Conservation (phyloP, 2,888 invertebrate genomes). For the Ichneumon xanthorius region DNA sequence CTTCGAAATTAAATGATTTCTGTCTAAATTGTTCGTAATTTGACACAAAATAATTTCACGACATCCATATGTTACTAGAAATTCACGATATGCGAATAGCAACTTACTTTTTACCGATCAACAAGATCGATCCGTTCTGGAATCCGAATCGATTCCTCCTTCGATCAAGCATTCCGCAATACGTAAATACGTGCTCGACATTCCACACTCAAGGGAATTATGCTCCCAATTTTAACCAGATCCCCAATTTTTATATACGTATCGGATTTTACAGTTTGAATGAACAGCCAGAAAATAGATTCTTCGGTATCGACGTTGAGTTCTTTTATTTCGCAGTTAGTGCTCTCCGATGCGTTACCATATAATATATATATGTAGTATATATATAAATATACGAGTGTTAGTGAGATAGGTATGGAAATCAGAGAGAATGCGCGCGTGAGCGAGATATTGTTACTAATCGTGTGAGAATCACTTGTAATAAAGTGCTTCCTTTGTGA, state of each 20-base stretch:
- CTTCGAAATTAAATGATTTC: not conserved
- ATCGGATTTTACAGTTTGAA: constrained; percentile 8
- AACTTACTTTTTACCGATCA: constrained; percentile 4
- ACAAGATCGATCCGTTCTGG: not conserved
- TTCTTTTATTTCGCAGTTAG: constrained; percentile 39
- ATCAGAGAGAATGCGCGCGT: constrained; percentile 29
- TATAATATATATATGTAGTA: constrained; percentile 41
- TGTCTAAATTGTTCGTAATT: not conserved
- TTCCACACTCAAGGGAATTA: not conserved
- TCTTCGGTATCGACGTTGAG: constrained; percentile 32
- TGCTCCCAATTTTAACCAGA: not conserved
- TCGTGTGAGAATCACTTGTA: constrained; percentile 58
- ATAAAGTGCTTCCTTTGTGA: constrained; percentile 60
- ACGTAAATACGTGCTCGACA: constrained; percentile 23
- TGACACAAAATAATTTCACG: too few species aligned
- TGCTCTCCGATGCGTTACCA: constrained; percentile 46
- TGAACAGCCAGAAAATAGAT: not conserved
- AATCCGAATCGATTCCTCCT: not conserved
- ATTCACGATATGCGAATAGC: not conserved
- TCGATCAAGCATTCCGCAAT: constrained; percentile 16
- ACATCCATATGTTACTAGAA: too few species aligned
- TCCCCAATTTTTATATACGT: not conserved
- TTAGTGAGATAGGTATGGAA: constrained; percentile 41
- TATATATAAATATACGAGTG: constrained; percentile 45
- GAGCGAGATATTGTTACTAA: constrained; percentile 54